Evolutionary conservation across 2,888 invertebrate genomes (phyloP).

Genomic region (Pogonocherus hispidulus): DNA sequence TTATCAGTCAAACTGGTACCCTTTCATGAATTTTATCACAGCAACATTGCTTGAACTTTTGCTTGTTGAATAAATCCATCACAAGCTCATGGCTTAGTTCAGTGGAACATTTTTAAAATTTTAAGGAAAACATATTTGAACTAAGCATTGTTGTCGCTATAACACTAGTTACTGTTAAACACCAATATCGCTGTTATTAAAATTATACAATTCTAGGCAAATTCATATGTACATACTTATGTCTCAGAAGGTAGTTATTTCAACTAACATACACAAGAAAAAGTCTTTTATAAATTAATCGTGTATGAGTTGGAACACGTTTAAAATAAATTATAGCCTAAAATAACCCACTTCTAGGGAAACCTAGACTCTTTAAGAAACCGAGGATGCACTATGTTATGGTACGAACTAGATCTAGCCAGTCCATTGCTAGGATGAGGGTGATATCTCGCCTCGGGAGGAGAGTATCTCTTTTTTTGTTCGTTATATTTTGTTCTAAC

Average conservation of each 20-base stretch:
- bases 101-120: too few relatives aligned
- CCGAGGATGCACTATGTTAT: conserved; percentile 76
- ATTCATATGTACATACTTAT: not conserved
- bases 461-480: conserved; percentile 68
- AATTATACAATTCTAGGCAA: not conserved
- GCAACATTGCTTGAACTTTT: conserved; percentile 23
- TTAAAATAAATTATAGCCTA: conserved; percentile 16
- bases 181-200: conserved; percentile 8
- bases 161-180: too few relatives aligned
- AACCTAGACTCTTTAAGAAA: conserved; percentile 77
- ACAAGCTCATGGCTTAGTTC: not conserved
- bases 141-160: too few relatives aligned
- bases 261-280: conserved; percentile 16
- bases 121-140: too few relatives aligned
- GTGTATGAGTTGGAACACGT: conserved; percentile 27
- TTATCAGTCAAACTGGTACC: conserved; percentile 26
- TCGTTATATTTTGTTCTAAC: conserved; percentile 67
- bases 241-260: not conserved
- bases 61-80: too few relatives aligned
- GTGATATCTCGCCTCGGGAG: conserved; percentile 66
- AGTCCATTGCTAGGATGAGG: conserved; percentile 62
- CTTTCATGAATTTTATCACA: conserved; percentile 11
- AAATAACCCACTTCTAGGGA: conserved; percentile 62
- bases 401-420: conserved; percentile 73
- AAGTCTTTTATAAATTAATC: not conserved